Evolutionary conservation across 2,113 vertebrate genomes (phyloP).

Genomic region (Pycnonotus jocosus): DNA sequence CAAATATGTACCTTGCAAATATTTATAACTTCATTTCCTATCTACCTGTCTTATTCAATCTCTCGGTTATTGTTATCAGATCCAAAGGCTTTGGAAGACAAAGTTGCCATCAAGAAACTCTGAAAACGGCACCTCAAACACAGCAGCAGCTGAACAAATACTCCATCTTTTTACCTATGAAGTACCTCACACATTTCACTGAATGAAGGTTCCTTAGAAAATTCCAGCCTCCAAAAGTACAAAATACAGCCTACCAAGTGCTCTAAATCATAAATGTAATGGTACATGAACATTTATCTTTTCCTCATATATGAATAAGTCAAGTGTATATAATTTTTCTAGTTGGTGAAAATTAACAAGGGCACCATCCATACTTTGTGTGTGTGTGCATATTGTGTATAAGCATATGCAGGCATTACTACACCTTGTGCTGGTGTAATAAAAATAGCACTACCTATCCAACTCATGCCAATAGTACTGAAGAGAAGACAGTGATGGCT

Average conservation of each 20-base stretch:
- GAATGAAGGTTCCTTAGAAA: background rate
- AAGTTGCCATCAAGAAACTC: background rate
- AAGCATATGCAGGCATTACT: background rate
- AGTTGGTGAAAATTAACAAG: background rate
- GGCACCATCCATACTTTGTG: background rate
- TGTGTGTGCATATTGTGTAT: background rate
- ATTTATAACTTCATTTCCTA: slow-evolving; percentile 31
- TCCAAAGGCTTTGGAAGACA: background rate
- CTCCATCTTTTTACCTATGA: background rate
- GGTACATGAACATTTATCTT: background rate
- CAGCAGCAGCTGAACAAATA: background rate
- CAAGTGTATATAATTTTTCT: background rate
- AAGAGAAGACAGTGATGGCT: background rate
- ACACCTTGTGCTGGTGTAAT: background rate
- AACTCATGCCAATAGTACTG: background rate
- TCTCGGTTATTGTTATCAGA: background rate
- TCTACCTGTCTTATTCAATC: background rate
- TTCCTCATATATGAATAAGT: background rate
- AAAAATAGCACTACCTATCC: background rate
- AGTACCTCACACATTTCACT: background rate
- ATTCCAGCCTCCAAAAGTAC: background rate
- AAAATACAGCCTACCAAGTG: background rate
- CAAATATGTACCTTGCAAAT: slow-evolving; percentile 21
- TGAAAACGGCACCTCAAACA: background rate
- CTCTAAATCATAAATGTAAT: background rate